These are phyloP conservation scores for Sebastiscus tertius DNA, from an alignment of 2,797 vertebrate genomes.

Conservation along the genomic window DNA sequence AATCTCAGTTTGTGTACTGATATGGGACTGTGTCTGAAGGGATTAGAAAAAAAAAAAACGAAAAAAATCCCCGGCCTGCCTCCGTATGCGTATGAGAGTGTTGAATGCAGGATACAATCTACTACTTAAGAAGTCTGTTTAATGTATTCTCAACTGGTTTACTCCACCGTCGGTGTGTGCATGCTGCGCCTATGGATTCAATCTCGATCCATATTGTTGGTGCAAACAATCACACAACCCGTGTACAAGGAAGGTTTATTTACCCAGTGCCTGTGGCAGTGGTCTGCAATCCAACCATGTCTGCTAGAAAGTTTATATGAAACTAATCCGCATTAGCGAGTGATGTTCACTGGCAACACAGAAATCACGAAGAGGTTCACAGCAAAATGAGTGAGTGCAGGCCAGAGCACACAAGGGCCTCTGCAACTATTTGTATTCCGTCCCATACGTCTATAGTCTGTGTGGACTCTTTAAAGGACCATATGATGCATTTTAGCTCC, in stretches of 20 bases:
- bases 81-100: background rate
- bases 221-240: background rate
- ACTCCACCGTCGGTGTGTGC: background rate
- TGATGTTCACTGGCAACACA: background rate
- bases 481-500: background rate
- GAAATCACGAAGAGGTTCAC: background rate
- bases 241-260: background rate
- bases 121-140: background rate
- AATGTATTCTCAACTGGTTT: background rate
- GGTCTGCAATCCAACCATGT: background rate
- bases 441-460: background rate
- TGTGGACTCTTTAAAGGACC: background rate
- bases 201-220: background rate
- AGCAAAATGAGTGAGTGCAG: background rate
- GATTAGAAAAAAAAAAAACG: conserved; percentile 16
- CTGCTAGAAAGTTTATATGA: background rate
- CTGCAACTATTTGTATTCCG: background rate
- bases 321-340: background rate
- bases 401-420: background rate
- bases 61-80: background rate
- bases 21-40: conserved; percentile 26
- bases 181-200: background rate
- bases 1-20: conserved; percentile 27
- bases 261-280: background rate
- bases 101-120: conserved; percentile 15